phyloP scores from a whole-genome alignment of 2,113 vertebrate species.

The Cottus gobio region DNA sequence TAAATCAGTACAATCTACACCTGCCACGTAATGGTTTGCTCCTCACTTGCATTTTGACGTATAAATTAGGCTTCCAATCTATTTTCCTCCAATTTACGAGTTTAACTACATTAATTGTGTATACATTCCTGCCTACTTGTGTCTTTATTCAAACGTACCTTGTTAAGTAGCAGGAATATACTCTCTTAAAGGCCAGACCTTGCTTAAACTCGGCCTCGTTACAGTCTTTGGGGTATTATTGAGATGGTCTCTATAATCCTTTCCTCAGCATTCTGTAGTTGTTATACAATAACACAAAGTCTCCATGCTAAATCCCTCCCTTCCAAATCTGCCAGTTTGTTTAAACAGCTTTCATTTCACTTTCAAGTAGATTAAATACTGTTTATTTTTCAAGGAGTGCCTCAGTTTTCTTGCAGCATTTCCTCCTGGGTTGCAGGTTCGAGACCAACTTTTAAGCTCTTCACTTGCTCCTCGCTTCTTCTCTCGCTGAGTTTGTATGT shows the following conservation, averaged over 20 bases:
- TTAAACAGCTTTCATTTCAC: slow-evolving; percentile 69
- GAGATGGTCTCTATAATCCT: slow-evolving; percentile 50
- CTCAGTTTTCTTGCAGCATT: slow-evolving; percentile 40
- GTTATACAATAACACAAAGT: slow-evolving; percentile 60
- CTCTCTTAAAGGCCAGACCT: background rate
- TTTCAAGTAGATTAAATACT: slow-evolving; percentile 69
- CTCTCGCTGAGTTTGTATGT: slow-evolving; percentile 54
- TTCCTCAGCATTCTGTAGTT: slow-evolving; percentile 42
- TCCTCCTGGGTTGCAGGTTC: slow-evolving; percentile 48
- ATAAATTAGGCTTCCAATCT: background rate
- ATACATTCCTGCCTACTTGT: background rate
- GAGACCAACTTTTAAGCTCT: slow-evolving; percentile 64
- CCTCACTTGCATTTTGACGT: background rate
- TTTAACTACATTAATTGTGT: background rate
- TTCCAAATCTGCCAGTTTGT: slow-evolving; percentile 64
- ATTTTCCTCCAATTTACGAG: background rate
- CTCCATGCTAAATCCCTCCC: slow-evolving; percentile 58
- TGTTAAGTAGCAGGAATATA: slow-evolving; percentile 1
- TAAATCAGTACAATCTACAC: slow-evolving; percentile 2
- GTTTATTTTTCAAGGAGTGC: slow-evolving; percentile 61
- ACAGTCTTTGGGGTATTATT: slow-evolving; percentile 38
- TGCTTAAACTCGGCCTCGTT: slow-evolving; percentile 14
- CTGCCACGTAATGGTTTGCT: background rate
- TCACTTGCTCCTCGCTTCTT: slow-evolving; percentile 55
- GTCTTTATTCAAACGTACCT: background rate